Percentiles rank a stretch among this genome's conserved stretches.
Evolutionary conservation across 2,888 invertebrate genomes (phyloP).

Genomic region (Thymelicus lineola): DNA sequence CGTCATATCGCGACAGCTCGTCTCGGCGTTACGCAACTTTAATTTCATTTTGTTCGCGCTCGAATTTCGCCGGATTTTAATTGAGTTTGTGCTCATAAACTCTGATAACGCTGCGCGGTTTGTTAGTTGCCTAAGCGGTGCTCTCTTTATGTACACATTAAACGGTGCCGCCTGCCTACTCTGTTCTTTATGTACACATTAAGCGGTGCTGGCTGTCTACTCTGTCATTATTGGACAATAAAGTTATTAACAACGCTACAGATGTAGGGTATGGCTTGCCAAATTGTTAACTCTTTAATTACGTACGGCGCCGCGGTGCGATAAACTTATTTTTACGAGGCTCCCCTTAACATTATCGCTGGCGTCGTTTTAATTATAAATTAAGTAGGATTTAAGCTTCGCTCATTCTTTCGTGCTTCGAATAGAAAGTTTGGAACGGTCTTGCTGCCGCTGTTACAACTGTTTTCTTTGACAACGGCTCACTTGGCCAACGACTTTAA

Average conservation of each 20-base stretch:
- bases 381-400: slow-evolving; percentile 61
- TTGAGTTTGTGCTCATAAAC: slow-evolving; percentile 71
- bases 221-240: slow-evolving; percentile 67
- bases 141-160: slow-evolving; percentile 56
- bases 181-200: slow-evolving; percentile 54
- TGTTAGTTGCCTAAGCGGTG: slow-evolving; percentile 67
- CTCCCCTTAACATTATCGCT: slow-evolving; percentile 66
- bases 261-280: slow-evolving; percentile 68
- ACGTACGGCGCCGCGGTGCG: slow-evolving; percentile 63
- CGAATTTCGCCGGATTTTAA: slow-evolving; percentile 76
- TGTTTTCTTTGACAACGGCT: slow-evolving; percentile 22
- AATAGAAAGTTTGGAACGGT: slow-evolving; percentile 44
- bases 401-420: slow-evolving; percentile 46
- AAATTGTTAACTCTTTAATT: slow-evolving; percentile 81
- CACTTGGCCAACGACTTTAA: slow-evolving; percentile 18
- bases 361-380: slow-evolving; percentile 73
- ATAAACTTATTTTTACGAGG: slow-evolving; percentile 76
- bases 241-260: slow-evolving; percentile 71
- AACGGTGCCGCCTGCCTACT: slow-evolving; percentile 33
- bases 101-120: slow-evolving; percentile 60
- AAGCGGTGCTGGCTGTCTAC: slow-evolving; percentile 33
- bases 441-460: slow-evolving; percentile 43
- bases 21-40: slow-evolving; percentile 70
- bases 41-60: slow-evolving; percentile 68
- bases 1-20: slow-evolving; percentile 54